Evolutionary conservation across 2,888 invertebrate species (phyloP).

Genomic region (Ametastegia equiseti): DNA sequence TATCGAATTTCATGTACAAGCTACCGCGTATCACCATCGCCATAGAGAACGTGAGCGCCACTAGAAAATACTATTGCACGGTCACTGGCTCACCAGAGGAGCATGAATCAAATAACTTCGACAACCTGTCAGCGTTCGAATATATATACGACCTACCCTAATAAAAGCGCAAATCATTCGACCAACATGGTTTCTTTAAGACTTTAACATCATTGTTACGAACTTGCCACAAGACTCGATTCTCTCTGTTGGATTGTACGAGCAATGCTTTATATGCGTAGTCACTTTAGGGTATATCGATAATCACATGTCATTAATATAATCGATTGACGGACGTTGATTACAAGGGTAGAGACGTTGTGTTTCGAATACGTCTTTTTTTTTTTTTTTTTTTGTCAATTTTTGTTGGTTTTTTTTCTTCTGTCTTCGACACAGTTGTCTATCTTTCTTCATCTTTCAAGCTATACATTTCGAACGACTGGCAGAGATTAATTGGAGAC

Average conservation of each 20-base stretch:
- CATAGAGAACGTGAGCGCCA: neutral
- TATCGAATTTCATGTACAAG: neutral
- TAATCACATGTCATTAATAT: conserved; percentile 50
- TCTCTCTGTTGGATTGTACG: conserved; percentile 44
- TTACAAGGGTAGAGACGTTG: conserved; percentile 41
- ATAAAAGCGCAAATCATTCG: conserved; percentile 59
- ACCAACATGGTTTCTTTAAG: conserved; percentile 43
- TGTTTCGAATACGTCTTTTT: neutral
- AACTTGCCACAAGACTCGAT: conserved; percentile 34
- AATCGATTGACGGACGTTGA: conserved; percentile 47
- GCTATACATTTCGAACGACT: neutral
- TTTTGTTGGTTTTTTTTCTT: neutral
- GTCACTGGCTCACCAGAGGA: too few relatives aligned
- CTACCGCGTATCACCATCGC: neutral
- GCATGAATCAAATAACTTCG: too few relatives aligned
- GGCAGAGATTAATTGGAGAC: conserved; percentile 27
- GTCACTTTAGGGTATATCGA: conserved; percentile 45
- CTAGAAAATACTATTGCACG: neutral
- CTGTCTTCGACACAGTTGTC: neutral
- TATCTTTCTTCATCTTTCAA: neutral
- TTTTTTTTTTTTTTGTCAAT: neutral
- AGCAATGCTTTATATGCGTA: conserved; percentile 42
- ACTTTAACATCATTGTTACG: conserved; percentile 51
- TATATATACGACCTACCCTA: conserved; percentile 59
- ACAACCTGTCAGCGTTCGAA: conserved; percentile 46